Evolutionary conservation across 2,797 vertebrate genomes (phyloP).

Genomic region (Mus spretus): DNA sequence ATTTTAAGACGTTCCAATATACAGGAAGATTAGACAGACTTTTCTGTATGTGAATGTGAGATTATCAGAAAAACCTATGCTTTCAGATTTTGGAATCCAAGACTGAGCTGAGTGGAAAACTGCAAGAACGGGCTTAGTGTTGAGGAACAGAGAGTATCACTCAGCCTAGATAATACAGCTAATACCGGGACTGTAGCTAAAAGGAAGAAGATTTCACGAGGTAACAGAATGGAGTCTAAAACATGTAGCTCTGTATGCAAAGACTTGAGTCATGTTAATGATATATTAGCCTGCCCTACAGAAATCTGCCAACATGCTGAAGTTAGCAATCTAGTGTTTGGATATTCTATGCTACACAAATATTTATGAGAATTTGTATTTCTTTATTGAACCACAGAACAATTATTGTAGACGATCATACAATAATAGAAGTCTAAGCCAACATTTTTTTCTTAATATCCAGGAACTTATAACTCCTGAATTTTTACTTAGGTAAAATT

Average conservation of each 20-base stretch:
- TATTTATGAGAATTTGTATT: slow-evolving; percentile 31
- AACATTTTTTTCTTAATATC: not conserved
- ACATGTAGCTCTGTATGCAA: not conserved
- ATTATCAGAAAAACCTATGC: not conserved
- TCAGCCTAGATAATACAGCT: not conserved
- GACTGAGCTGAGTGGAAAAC: not conserved
- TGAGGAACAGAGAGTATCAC: not conserved
- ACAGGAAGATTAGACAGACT: not conserved
- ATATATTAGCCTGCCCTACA: not conserved
- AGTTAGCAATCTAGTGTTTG: not conserved
- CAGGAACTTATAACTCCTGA: not conserved
- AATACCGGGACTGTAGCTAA: not conserved
- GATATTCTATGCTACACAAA: not conserved
- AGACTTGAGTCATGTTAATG: not conserved
- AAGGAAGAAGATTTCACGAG: not conserved
- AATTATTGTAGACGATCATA: not conserved
- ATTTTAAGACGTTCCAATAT: not conserved
- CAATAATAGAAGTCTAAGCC: not conserved
- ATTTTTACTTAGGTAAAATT: not conserved
- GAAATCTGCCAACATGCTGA: not conserved
- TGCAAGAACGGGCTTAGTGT: not conserved
- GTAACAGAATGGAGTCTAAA: not conserved
- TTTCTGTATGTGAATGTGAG: not conserved
- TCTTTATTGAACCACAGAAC: slow-evolving; percentile 30
- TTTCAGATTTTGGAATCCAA: not conserved